Conservation (phyloP, 2,797 vertebrate genomes). For the Pyrocephalus nanus region DNA sequence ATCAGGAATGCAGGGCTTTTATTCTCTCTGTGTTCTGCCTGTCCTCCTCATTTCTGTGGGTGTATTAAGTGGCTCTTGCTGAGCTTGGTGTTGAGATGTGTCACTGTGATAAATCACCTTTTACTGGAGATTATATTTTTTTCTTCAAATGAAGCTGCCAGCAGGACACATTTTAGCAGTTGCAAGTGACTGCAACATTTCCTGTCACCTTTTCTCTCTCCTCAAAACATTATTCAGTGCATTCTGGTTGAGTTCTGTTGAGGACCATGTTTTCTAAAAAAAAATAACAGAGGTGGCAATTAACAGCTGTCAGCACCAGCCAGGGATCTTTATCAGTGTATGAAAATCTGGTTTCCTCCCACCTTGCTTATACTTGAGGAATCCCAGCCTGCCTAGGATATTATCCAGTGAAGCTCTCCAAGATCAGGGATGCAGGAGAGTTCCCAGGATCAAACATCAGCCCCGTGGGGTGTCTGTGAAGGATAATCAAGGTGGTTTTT, state of each 20-base stretch:
- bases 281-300: background rate
- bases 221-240: background rate
- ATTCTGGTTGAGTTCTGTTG: background rate
- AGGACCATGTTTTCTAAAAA: background rate
- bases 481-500: background rate
- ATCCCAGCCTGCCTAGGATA: background rate
- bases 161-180: slow-evolving; percentile 2
- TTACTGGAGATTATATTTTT: slow-evolving; percentile 45
- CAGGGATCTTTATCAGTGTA: background rate
- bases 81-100: slow-evolving; percentile 26
- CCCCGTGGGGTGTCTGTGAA: background rate
- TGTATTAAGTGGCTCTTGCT: slow-evolving; percentile 38
- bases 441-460: background rate
- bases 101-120: slow-evolving; percentile 52
- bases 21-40: background rate
- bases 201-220: background rate
- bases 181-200: background rate
- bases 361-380: background rate
- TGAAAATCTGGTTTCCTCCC: background rate
- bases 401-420: background rate
- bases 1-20: background rate
- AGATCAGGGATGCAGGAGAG: background rate
- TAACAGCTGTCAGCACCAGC: background rate
- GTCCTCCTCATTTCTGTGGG: background rate
- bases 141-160: slow-evolving; percentile 53